phyloP scores from a whole-genome alignment of 2,888 invertebrate species.

The Rhogogaster chlorosoma region DNA sequence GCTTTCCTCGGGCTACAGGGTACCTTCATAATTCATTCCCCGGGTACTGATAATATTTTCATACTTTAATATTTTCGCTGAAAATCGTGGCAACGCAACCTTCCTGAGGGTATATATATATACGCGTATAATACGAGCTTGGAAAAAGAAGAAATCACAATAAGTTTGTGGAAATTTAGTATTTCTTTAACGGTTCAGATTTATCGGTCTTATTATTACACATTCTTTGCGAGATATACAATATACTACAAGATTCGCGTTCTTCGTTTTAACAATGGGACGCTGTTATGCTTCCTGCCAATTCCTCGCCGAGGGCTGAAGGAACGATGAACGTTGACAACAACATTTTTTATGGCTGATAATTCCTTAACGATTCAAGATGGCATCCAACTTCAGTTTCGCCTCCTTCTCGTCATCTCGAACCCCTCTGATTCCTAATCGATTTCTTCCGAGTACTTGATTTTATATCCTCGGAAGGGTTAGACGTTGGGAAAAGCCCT shows the following conservation, averaged over 20 bases:
- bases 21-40: slow-evolving; percentile 43
- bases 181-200: slow-evolving; percentile 28
- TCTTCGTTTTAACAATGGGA: background rate
- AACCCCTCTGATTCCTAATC: slow-evolving; percentile 40
- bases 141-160: slow-evolving; percentile 16
- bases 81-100: slow-evolving; percentile 1
- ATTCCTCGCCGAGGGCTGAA: background rate
- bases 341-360: slow-evolving; percentile 16
- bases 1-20: slow-evolving; percentile 5
- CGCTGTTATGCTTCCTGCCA: slow-evolving; percentile 7
- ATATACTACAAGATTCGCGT: background rate
- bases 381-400: background rate
- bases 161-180: slow-evolving; percentile 39
- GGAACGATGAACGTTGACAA: background rate
- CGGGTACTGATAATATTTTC: slow-evolving; percentile 46
- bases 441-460: slow-evolving; percentile 45
- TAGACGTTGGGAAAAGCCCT: slow-evolving; percentile 12
- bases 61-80: slow-evolving; percentile 38
- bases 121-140: background rate
- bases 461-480: slow-evolving; percentile 33
- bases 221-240: slow-evolving; percentile 17
- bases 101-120: background rate
- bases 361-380: slow-evolving; percentile 20
- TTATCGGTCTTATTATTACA: slow-evolving; percentile 35
- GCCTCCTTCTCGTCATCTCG: slow-evolving; percentile 1